These are phyloP conservation scores for Frankliniella intonsa DNA, from an alignment of 2,888 invertebrate species.

Conservation along the genomic window DNA sequence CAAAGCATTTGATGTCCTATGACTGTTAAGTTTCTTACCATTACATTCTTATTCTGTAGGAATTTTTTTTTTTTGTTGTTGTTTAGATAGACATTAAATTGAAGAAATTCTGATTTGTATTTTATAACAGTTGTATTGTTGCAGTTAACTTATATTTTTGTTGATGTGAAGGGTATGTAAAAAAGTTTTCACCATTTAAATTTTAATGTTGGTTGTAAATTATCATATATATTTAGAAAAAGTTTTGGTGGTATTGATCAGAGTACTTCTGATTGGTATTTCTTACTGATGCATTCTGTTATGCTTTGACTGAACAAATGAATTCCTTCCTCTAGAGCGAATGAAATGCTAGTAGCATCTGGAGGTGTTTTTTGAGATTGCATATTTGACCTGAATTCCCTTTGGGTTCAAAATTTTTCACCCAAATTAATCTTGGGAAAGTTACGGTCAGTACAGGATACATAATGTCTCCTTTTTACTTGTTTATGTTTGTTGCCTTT, in stretches of 20 bases:
- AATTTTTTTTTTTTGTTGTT: not conserved
- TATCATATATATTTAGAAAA: not conserved
- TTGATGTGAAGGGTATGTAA: not conserved
- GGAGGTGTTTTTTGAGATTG: too few species aligned
- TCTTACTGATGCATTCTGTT: not conserved
- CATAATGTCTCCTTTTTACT: not conserved
- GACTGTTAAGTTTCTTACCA: not conserved
- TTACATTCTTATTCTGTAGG: not conserved
- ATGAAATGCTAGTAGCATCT: not conserved
- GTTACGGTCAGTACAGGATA: not conserved
- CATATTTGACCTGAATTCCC: too few species aligned
- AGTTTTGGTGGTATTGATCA: not conserved
- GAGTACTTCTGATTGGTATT: not conserved
- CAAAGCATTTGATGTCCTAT: not conserved
- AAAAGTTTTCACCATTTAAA: not conserved
- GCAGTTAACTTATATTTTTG: slow-evolving; percentile 15
- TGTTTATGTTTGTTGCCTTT: not conserved
- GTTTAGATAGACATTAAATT: not conserved
- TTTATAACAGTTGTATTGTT: not conserved
- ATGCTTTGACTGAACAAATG: not conserved
- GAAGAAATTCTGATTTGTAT: slow-evolving; percentile 12
- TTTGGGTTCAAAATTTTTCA: not conserved
- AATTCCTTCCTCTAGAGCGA: not conserved
- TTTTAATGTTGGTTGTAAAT: slow-evolving; percentile 8
- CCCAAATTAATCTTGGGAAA: not conserved